Base-by-base conservation (phyloP, 2,797 vertebrate species). In the Acomys russatus region DNA sequence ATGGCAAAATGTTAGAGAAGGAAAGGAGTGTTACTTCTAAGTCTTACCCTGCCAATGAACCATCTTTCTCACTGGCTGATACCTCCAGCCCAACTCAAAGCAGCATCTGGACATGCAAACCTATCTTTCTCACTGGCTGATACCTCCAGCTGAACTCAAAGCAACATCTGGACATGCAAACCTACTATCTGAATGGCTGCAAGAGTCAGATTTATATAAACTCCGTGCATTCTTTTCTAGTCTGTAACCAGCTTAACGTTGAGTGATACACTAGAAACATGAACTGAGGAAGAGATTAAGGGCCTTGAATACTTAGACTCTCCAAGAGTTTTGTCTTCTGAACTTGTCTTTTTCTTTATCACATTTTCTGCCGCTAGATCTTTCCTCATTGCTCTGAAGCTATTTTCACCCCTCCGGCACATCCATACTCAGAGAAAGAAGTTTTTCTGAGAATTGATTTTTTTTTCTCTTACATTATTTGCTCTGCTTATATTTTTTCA, bases 1-100 rank as follows among this genome's bases (percentile, higher is more conserved):
- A 95, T 25, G 77, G 9, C 14, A 49, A 68, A 92, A 63, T 94
- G 30, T 90, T 93, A 71, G 12, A 23, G 15, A 44, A 91, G 85
- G 44, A 88, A 70, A 79, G 35, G 68, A 73, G 18, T 77, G 7
- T 77, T 4, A 11, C 88, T 94, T 63, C 0, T 68, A 91, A 85
- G 2, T 49, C 64, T 85, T 92, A 56, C 86, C 77, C 44, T 14
- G 38, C 38, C 86, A 87, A 89, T 71, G 3, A 94, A 64, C 18
- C 3, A 38, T 18, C 51, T 86, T 86, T 91, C 51, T 84, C 70
- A 59, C 56, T 70, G 87, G 11, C 44, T 54, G n/a, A 35, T 11
- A 38, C 11, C 17, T 49, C 15, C 8, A 30, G 17, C 33, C 2
- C 17, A n/a, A 14, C 56, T 14, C 2, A 59, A 59, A 59, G 56